Evolutionary conservation across 23 tunicate genomes (phyloP).

Genomic region (Ascidia mentula): DNA sequence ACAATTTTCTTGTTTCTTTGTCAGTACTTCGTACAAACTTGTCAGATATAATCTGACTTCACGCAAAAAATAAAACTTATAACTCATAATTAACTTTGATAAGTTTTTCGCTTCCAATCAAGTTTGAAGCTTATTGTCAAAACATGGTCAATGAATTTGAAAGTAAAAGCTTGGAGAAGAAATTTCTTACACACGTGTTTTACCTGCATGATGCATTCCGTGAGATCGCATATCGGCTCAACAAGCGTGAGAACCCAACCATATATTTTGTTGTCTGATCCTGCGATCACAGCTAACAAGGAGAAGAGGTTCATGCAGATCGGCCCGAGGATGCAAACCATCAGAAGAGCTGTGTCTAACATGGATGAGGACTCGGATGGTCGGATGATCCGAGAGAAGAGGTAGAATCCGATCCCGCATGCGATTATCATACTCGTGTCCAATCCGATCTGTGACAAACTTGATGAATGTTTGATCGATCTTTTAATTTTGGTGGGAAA

Average conservation of each 20-base stretch:
- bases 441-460: slow-evolving; percentile 31
- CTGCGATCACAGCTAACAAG: slow-evolving; percentile 49
- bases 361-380: slow-evolving; percentile 9
- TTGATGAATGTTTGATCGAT: too few relatives aligned
- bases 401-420: slow-evolving; percentile 29
- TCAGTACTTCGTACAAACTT: too few relatives aligned
- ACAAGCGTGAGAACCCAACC: slow-evolving; percentile 36
- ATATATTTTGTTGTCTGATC: slow-evolving; percentile 21
- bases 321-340: slow-evolving; percentile 50
- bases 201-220: slow-evolving; percentile 67
- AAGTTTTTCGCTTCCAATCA: background rate
- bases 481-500: too few relatives aligned
- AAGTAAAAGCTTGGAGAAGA: too few relatives aligned
- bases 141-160: too few relatives aligned
- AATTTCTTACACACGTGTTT: too few relatives aligned
- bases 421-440: slow-evolving; percentile 49
- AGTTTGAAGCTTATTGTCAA: too few relatives aligned
- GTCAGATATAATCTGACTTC: too few relatives aligned
- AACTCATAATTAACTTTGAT: background rate
- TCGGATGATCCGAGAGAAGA: slow-evolving; percentile 21
- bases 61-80: too few relatives aligned
- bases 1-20: too few relatives aligned
- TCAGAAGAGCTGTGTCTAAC: slow-evolving; percentile 40
- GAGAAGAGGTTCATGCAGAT: slow-evolving; percentile 27
- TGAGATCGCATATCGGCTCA: slow-evolving; percentile 35